A percentile compares a stretch with the other conserved stretches of the same genome.
phyloP scores from a whole-genome alignment of 2,797 vertebrate species.

The Enteromius thamalakanensis region DNA sequence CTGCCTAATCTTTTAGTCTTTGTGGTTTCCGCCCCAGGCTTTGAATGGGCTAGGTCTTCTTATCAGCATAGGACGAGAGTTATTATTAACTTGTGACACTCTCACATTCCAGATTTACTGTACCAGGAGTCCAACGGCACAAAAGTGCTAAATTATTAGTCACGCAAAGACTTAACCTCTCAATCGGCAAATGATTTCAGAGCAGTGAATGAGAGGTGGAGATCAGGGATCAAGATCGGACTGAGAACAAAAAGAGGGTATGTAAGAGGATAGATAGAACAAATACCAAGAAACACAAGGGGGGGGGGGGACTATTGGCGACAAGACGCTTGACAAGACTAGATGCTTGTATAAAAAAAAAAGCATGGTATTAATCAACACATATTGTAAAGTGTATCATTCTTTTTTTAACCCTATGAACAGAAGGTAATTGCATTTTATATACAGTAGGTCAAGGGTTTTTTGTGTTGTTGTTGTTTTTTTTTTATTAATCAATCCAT shows the following conservation, averaged over 20 bases:
- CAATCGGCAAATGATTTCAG: neutral
- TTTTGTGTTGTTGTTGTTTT: too few relatives aligned
- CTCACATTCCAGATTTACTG: conserved; percentile 32
- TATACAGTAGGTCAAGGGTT: neutral
- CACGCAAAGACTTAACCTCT: neutral
- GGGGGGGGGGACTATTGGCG: neutral
- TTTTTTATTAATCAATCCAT: too few relatives aligned
- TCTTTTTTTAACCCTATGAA: neutral
- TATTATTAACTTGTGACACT: conserved; percentile 29
- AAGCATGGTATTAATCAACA: too few relatives aligned
- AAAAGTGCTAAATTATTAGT: neutral
- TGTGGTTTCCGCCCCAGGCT: neutral
- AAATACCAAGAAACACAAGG: neutral
- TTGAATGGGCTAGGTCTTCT: conserved; percentile 7
- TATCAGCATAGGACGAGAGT: neutral
- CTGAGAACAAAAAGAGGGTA: neutral
- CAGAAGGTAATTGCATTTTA: neutral
- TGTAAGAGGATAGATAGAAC: neutral
- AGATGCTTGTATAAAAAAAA: too few relatives aligned
- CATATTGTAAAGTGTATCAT: too few relatives aligned
- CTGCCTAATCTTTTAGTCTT: neutral
- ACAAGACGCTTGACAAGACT: neutral
- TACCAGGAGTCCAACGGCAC: neutral
- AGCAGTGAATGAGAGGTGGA: neutral
- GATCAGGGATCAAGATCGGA: neutral